phyloP scores from a whole-genome alignment of 2,113 vertebrate species.

The Capra hircus region DNA sequence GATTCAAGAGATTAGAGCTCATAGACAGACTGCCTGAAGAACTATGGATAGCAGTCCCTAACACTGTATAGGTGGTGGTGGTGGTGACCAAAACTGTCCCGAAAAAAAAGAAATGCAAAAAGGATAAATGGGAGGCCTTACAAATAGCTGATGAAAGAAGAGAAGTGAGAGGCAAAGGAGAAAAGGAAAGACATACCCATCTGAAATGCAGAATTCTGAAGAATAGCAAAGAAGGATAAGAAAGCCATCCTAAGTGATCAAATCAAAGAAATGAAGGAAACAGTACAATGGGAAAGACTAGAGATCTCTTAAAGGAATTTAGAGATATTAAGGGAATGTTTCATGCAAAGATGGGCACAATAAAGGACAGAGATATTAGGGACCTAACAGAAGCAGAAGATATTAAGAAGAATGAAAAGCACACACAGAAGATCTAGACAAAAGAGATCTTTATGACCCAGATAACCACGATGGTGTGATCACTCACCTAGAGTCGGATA shows the following conservation, averaged over 20 bases:
- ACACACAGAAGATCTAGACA: background rate
- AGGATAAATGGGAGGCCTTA: background rate
- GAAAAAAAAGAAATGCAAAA: background rate
- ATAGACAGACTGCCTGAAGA: background rate
- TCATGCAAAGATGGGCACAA: background rate
- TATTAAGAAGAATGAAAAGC: background rate
- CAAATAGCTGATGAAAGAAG: background rate
- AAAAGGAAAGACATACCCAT: background rate
- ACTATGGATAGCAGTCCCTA: background rate
- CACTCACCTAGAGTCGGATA: background rate
- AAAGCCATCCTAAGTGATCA: background rate
- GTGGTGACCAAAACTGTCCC: background rate
- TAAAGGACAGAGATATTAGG: background rate
- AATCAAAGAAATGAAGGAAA: background rate
- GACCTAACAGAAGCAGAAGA: background rate
- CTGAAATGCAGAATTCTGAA: background rate
- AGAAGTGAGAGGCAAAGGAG: background rate
- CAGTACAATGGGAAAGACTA: background rate
- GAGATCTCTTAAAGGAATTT: background rate
- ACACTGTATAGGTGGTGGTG: accelerated
- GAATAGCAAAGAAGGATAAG: background rate
- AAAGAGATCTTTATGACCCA: background rate
- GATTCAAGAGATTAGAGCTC: background rate
- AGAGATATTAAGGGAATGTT: background rate
- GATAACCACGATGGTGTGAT: background rate